Evolutionary conservation across 1,140 invertebrate genomes (phyloP).

Genomic region (Drosophila arawakana): DNA sequence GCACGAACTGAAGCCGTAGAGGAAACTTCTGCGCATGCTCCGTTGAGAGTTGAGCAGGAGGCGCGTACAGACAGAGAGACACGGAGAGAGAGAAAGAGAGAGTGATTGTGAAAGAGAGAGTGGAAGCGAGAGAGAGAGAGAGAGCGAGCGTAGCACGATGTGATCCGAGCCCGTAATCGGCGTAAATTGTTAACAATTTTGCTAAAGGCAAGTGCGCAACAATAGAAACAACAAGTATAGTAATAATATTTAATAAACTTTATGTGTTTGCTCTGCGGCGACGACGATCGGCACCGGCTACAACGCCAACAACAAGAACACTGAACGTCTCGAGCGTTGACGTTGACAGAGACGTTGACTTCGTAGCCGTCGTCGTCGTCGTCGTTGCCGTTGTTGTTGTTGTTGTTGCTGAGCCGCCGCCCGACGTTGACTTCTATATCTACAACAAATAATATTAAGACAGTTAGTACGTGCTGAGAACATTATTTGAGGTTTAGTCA

Average conservation of each 20-base stretch:
- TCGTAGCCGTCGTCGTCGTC: constrained; percentile 18
- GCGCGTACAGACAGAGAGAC: neutral
- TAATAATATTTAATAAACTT: constrained; percentile 81
- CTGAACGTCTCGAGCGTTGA: constrained; percentile 26
- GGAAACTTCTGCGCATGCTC: constrained; percentile 51
- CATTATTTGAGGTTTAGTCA: constrained; percentile 84
- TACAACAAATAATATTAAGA: constrained; percentile 84
- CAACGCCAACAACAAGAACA: constrained; percentile 4
- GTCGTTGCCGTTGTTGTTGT: constrained; percentile 26
- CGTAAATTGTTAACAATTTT: constrained; percentile 76
- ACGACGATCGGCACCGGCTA: constrained; percentile 42
- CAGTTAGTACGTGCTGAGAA: constrained; percentile 84
- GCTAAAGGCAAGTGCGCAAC: constrained; percentile 70
- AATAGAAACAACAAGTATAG: constrained; percentile 41
- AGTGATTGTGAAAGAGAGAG: neutral
- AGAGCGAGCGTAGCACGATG: constrained; percentile 20
- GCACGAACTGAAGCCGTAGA: constrained; percentile 9
- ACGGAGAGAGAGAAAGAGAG: neutral
- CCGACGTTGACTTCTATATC: constrained; percentile 78
- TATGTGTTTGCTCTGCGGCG: constrained; percentile 46
- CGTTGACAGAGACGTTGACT: constrained; percentile 23
- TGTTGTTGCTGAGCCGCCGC: constrained; percentile 28
- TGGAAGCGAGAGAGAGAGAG: neutral
- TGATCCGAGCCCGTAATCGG: constrained; percentile 50
- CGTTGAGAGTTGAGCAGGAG: constrained; percentile 2